A percentile compares a stretch with the other conserved stretches of the same genome.
Conservation (phyloP, 2,797 vertebrate species). For the Tadarida brasiliensis region DNA sequence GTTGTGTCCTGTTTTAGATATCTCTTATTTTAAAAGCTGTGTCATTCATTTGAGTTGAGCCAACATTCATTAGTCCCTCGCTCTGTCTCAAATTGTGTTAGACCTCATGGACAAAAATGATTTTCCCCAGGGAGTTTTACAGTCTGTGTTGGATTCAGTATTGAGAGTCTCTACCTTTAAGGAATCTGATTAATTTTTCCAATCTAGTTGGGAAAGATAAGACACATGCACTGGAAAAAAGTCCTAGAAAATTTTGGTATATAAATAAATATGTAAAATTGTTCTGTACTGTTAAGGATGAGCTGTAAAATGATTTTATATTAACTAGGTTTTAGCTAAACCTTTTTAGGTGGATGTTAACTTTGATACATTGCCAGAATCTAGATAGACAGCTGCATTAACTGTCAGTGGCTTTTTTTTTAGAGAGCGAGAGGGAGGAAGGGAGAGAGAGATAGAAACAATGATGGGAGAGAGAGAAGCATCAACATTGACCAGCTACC, state of each 20-base stretch:
- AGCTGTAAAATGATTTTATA: slow-evolving; percentile 33
- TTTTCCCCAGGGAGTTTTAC: background rate
- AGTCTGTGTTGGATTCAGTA: background rate
- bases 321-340: slow-evolving; percentile 50
- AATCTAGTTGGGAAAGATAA: background rate
- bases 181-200: slow-evolving; percentile 39
- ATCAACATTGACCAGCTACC: too few species aligned
- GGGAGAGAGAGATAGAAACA: too few species aligned
- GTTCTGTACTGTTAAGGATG: slow-evolving; percentile 25
- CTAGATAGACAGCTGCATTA: background rate
- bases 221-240: background rate
- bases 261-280: slow-evolving; percentile 39
- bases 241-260: slow-evolving; percentile 29
- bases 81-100: background rate
- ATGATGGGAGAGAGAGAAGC: too few species aligned
- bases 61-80: background rate
- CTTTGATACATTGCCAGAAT: slow-evolving; percentile 6
- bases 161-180: slow-evolving; percentile 37
- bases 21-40: slow-evolving; percentile 16
- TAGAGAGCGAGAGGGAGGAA: too few species aligned
- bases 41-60: background rate
- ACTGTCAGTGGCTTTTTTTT: background rate
- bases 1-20: background rate
- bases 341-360: slow-evolving; percentile 18
- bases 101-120: background rate